These are phyloP conservation scores for Thalassoma bifasciatum DNA, from an alignment of 2,113 vertebrate genomes.

Conservation along the genomic window DNA sequence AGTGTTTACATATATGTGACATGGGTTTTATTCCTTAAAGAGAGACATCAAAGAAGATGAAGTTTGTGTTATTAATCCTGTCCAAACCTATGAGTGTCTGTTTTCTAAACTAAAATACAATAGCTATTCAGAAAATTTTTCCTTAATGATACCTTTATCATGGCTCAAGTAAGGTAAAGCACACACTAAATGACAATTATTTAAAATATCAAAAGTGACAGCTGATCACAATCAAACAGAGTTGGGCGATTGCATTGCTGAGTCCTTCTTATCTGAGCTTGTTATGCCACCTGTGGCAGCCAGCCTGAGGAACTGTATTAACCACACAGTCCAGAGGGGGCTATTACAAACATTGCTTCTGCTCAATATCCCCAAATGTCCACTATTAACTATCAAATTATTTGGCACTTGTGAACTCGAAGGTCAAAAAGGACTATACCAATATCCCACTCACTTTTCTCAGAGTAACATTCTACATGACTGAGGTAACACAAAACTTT, in stretches of 20 bases:
- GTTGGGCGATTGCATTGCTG: slow-evolving; percentile 71
- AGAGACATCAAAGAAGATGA: background rate
- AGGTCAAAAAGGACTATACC: slow-evolving; percentile 6
- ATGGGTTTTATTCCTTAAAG: slow-evolving; percentile 14
- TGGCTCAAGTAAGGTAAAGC: slow-evolving; percentile 40
- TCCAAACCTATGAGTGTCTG: slow-evolving; percentile 22
- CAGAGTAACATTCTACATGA: background rate
- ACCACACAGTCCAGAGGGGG: slow-evolving; percentile 32
- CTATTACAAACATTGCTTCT: slow-evolving; percentile 20
- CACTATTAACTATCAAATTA: slow-evolving; percentile 4
- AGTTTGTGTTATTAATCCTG: slow-evolving; percentile 14
- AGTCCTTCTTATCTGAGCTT: slow-evolving; percentile 70
- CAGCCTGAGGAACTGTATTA: background rate
- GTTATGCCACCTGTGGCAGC: slow-evolving; percentile 62
- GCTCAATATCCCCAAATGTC: background rate
- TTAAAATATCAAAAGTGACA: slow-evolving; percentile 33
- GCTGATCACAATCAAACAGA: slow-evolving; percentile 9
- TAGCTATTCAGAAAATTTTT: background rate
- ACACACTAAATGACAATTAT: slow-evolving; percentile 55
- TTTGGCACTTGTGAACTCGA: background rate
- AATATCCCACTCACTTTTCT: background rate
- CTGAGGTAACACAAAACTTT: background rate
- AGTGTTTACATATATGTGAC: slow-evolving; percentile 38
- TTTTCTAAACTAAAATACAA: slow-evolving; percentile 23
- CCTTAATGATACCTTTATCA: slow-evolving; percentile 45